Evolutionary conservation across 2,113 vertebrate genomes (phyloP), one percentile per base, ranked within the genome.

Genomic region (Cyanocitta stelleri): DNA sequence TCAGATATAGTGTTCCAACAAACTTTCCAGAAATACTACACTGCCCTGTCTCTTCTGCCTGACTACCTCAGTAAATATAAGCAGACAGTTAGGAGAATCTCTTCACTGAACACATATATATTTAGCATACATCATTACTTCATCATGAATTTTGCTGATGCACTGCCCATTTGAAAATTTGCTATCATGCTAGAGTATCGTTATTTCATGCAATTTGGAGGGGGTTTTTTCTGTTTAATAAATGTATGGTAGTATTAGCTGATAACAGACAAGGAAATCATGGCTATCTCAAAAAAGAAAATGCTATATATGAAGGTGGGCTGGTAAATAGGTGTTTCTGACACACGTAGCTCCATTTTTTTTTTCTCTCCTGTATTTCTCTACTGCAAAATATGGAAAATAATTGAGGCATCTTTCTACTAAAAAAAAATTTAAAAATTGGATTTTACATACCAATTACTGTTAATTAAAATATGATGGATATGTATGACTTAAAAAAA

Each of bases 71-170:
- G 32, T 58, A 82, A 85, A 56, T 22, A 43, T 6, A 35, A 75
- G 64, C 5, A 82, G 46, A 44, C 17, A 55, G 30, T 39, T 30
- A 74, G 52, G 35, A 77, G 29, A 48, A 48, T 44, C 32, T 89
- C 61, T 55, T 64, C 75, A 46, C 49, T 48, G 8, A 82, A 44
- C 15, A 41, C 17, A 9, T 5, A 27, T 3, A 13, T 3, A 41
- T 44, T 27, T 44, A 73, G 23, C 0, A 0, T 12, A 58, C 0
- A 0, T 75, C 44, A 77, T n/a, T 43, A 62, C 27, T 35, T 85
- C 32, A 64, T 51, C 19, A 30, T 56, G 7, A 55, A 41, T n/a
- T 78, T 72, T 41, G 56, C 55, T 48, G 29, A 59, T n/a, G 26
- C 3, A 11, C 13, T 30, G 46, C 7, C 8, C 48, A 71, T 37